Evolutionary conservation across 2,797 vertebrate genomes (phyloP).

Genomic region (Crenichthys baileyi): DNA sequence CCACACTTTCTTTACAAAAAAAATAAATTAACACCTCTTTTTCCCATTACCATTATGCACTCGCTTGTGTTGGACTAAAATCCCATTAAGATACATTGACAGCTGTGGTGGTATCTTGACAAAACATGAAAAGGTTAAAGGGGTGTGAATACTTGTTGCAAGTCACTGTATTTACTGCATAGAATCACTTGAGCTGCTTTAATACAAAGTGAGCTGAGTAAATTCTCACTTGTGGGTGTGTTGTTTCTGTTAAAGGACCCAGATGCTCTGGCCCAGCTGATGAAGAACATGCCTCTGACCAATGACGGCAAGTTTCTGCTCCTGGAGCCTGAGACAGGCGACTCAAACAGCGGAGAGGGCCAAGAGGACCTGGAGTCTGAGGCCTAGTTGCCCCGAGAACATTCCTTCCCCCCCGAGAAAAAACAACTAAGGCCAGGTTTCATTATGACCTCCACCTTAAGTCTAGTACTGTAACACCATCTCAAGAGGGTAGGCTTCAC

Average conservation of each 20-base stretch:
- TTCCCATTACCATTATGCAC: background rate
- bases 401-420: background rate
- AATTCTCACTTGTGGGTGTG: background rate
- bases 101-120: background rate
- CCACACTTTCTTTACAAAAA: background rate
- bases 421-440: constrained; percentile 22
- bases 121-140: background rate
- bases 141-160: background rate
- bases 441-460: constrained; percentile 16
- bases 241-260: constrained; percentile 83
- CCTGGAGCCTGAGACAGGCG: constrained; percentile 82
- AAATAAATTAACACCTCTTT: background rate
- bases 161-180: background rate
- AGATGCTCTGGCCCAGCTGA: constrained; percentile 90
- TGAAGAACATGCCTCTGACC: constrained; percentile 93
- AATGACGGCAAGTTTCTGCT: constrained; percentile 94
- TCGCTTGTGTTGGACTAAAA: background rate
- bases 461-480: constrained; percentile 51
- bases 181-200: background rate
- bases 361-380: constrained; percentile 91
- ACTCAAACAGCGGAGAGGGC: constrained; percentile 66
- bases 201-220: background rate
- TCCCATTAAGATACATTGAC: background rate
- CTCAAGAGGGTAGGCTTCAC: constrained; percentile 32
- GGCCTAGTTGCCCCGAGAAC: constrained; percentile 77